Base-by-base conservation (phyloP, 1,140 invertebrate species). In the Steinernema khuongi region DNA sequence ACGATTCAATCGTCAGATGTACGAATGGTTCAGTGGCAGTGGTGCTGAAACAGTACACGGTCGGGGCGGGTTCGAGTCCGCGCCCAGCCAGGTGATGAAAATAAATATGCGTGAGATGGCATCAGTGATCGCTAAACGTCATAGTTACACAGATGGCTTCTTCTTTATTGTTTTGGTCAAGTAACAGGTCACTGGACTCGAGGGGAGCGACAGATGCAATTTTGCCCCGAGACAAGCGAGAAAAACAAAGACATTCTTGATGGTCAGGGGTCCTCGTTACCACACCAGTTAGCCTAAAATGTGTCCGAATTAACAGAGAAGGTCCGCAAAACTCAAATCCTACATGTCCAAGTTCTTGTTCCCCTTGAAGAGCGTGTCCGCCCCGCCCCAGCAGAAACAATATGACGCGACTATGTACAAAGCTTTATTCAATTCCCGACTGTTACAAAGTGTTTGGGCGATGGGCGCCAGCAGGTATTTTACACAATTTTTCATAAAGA, bases 91-190 rank as follows among this genome's bases (percentile, higher is more conserved):
- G 30, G 67, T 74, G 73, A 74, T 68, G 73, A 74, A 68, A 74
- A 28, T 41, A 26, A 26, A 22, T 30, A 70, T 44, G 73, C 73
- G 73, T 74, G 73, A 74, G 67, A 68, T 70, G 73, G 68, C 73
- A n/a, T 43, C 36, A 70, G 31, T 70, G 68, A 71, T 74, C 73
- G 68, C 68, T 71, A 50, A 74, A 74, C 31, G 68, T 74, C 68
- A 74, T 74, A 71, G 73, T 71, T 71, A 74, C 73, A 69, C 73
- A 69, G 73, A 74, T 74, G 73, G 68, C 31, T 32, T 70, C 70
- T 74, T 74, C 22, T 66, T 66, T 0, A 19, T 66, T 72, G 31
- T 60, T 14, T 60, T 22, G 50, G 14, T 60, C 50, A 60, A 4
- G 50, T 14, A 60, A n/a, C 14, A 7, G 7, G 7, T 11, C 7